Conservation (phyloP, 2,888 invertebrate species). For the Cepaea hortensis region DNA sequence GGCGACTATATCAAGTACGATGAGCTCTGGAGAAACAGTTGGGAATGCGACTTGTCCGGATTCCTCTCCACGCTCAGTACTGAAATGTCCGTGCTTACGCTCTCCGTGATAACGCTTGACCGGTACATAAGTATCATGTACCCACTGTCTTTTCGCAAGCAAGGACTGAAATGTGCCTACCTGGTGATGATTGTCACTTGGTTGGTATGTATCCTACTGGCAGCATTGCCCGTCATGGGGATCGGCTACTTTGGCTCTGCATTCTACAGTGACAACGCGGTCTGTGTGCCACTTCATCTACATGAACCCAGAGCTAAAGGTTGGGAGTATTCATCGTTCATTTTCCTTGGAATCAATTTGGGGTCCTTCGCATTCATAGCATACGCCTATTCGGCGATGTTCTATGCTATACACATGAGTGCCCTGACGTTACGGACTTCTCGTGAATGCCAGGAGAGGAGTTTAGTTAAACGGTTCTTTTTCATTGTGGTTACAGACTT, state of each 20-base stretch:
- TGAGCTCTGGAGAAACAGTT: conserved; percentile 80
- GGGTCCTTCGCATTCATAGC: conserved; percentile 57
- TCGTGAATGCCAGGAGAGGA: conserved; percentile 55
- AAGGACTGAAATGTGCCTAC: conserved; percentile 54
- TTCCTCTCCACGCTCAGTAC: conserved; percentile 70
- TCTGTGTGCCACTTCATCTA: conserved; percentile 58
- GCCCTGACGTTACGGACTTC: conserved; percentile 55
- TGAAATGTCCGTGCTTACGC: conserved; percentile 59
- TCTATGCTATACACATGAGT: conserved; percentile 55
- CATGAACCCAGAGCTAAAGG: conserved; percentile 55
- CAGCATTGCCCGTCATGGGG: conserved; percentile 53
- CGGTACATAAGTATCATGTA: conserved; percentile 59
- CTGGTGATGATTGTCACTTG: conserved; percentile 55
- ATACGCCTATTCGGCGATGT: conserved; percentile 59
- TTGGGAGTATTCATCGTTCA: conserved; percentile 61
- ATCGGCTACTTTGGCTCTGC: conserved; percentile 55
- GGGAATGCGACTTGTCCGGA: conserved; percentile 80
- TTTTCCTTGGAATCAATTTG: conserved; percentile 59
- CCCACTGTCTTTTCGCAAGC: conserved; percentile 54
- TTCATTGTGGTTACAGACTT: conserved; percentile 60
- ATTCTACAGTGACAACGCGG: conserved; percentile 60
- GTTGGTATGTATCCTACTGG: conserved; percentile 53
- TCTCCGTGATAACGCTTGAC: conserved; percentile 58
- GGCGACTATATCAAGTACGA: conserved; percentile 81
- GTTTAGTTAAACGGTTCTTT: conserved; percentile 57